These are phyloP conservation scores for Stigmatopora nigra DNA, from an alignment of 2,113 vertebrate genomes.

Conservation along the genomic window DNA sequence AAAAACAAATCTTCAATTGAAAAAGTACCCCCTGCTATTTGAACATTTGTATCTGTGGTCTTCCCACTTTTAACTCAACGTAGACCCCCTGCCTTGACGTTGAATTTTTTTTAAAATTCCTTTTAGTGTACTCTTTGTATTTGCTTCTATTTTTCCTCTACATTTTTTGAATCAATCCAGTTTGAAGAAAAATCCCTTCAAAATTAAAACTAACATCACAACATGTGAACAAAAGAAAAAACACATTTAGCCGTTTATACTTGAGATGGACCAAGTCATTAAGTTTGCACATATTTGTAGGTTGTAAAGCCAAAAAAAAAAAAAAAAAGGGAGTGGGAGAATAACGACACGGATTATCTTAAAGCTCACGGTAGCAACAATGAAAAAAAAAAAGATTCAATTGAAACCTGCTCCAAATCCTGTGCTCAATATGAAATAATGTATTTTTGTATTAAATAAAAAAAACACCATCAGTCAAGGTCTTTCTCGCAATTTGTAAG, in stretches of 20 bases:
- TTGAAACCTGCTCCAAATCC: conserved; percentile 38
- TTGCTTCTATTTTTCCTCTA: conserved; percentile 16
- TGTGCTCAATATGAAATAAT: conserved; percentile 34
- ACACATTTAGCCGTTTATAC: conserved; percentile 50
- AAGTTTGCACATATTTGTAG: conserved; percentile 69
- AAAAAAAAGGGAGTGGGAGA: conserved; percentile 28
- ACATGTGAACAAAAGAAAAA: conserved; percentile 47
- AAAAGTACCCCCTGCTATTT: conserved; percentile 38
- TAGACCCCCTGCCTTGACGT: conserved; percentile 34
- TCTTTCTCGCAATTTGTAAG: conserved; percentile 25
- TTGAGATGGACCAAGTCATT: conserved; percentile 71
- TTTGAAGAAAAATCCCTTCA: conserved; percentile 44
- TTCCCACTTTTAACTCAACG: conserved; percentile 39
- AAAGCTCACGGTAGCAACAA: conserved; percentile 12
- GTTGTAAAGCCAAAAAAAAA: conserved; percentile 63
- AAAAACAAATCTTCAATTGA: conserved; percentile 56
- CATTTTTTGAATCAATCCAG: conserved; percentile 43
- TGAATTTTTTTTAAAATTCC: conserved; percentile 17
- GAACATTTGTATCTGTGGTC: conserved; percentile 52
- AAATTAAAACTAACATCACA: conserved; percentile 46
- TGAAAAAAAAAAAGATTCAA: conserved; percentile 14
- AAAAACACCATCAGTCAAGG: conserved; percentile 13
- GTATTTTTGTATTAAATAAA: conserved; percentile 46
- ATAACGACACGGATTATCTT: conserved; percentile 15
- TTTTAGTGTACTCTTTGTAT: conserved; percentile 4